Base-by-base conservation (phyloP, 2,888 invertebrate species). In the Chymomyza procnemis region DNA sequence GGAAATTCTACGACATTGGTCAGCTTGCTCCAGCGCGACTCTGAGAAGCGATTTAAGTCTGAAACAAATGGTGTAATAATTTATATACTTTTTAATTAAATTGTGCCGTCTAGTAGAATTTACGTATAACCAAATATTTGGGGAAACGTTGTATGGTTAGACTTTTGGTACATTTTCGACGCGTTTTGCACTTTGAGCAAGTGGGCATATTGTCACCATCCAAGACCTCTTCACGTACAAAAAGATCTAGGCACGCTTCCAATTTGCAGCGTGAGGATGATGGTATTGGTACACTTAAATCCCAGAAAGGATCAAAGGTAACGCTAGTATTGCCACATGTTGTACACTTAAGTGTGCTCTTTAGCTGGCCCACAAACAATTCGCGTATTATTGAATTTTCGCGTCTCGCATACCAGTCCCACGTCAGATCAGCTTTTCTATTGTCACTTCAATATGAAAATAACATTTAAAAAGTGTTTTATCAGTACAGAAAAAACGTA, bases 131-230 rank as follows among this genome's bases (percentile, higher is more conserved):
- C 77, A 98, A 93, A 77, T 98, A 96, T 91, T 95, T 95, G 22
- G 98, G 98, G 91, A 98, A 98, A 92, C 96, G 96, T 91, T 98
- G 97, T 77, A 99, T 97, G 66, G 95, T 95, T 91, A 99, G 97
- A 90, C 96, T 96, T 90, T 99, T 98, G 67, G 97, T 96, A 91
- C 97, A 97, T 92, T 96, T 96, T 88, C 96, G 93, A 70, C 97
- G 93, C 80, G 95, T 95, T 90, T 97, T 96, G 92, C 98, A 99
- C 90, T 96, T 96, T 58, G 97, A 95, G 92, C 98, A 99, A 8
- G 96, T 98, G 79, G 98, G 98, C 92, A 97, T 97, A 91, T 99
- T 98, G 88, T 98, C 97, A 0, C 97, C 98, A 87, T 98, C 98
- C 65, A 99, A 92, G 18, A 96, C 95, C 91, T 99, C 99, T 88